phyloP scores from a whole-genome alignment of 2,797 vertebrate species.

The Meda fulgida region DNA sequence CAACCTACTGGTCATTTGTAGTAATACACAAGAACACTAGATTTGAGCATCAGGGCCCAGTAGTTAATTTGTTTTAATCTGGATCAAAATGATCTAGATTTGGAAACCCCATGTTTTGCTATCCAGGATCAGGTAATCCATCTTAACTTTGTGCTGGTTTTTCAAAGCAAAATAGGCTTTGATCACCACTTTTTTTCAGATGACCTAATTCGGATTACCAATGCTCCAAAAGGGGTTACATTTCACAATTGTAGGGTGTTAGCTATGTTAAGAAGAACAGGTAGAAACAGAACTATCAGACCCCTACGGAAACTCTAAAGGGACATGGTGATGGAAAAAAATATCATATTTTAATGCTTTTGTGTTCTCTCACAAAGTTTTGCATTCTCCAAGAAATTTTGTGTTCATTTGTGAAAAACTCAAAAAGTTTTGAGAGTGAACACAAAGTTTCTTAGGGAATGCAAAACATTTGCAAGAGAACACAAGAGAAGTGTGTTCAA shows the following conservation, averaged over 20 bases:
- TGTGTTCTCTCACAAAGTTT: neutral
- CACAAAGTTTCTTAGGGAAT: too few relatives aligned
- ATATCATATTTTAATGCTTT: neutral
- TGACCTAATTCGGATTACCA: neutral
- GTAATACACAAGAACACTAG: neutral
- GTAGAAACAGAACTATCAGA: too few relatives aligned
- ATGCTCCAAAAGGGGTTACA: neutral
- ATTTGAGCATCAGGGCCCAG: neutral
- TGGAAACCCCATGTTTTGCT: neutral
- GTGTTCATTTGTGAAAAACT: neutral
- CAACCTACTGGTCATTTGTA: conserved; percentile 30
- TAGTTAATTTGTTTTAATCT: neutral
- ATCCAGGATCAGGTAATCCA: neutral
- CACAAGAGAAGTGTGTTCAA: too few relatives aligned
- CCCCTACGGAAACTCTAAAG: neutral
- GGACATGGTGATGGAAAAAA: too few relatives aligned
- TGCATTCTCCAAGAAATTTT: too few relatives aligned
- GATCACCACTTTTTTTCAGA: neutral
- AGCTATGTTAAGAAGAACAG: too few relatives aligned
- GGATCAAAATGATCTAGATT: neutral
- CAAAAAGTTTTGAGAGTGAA: neutral
- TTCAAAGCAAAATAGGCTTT: neutral
- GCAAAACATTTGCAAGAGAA: neutral
- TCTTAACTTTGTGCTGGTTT: neutral
- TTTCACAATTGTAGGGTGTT: too few relatives aligned